Evolutionary conservation across 2,888 invertebrate genomes (phyloP), one percentile per base, ranked within the genome.

Genomic region (Mallateleia sp.): DNA sequence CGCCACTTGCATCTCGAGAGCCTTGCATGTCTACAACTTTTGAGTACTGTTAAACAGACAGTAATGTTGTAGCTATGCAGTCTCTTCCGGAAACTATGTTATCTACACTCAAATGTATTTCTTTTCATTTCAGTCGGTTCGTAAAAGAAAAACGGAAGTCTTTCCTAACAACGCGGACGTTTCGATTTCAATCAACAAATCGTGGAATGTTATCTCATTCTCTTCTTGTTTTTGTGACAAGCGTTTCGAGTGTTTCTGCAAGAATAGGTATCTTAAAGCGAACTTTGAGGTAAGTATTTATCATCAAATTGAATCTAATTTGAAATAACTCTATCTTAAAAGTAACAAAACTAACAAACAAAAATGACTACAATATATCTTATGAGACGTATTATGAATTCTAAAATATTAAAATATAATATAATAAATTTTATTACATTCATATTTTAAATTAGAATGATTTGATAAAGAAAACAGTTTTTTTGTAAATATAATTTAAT

Each of bases 41-140:
- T 80, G 87, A 87, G 83, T 79, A 69, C 78, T 87, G 79, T 87
- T 87, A 67, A 83, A 75, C 83, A 87, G 87, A 82, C 64, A 69
- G 83, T 79, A 82, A 82, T 83, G 60, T 86, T 86, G 79, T 69
- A 78, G 54, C 52, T 71, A 67, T 60, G 84, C 18, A 60, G 74
- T 74, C 42, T 67, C 34, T 28, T 67, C 34, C 20, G 15, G 62
- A 56, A 60, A 45, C 69, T 71, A 34, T 20, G 62, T 64, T 71
- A 72, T 79, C 67, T 67, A 45, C 24, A 47, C 60, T 42, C 24
- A 15, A 67, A 9, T 50, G 54, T 71, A 52, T 52, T 74, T 72
- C 72, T 74, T 81, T 54, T 72, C 18, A 81, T 42, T 69, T 52
- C 25, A 38, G 25, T 42, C 25, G 4, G 18, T 9, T 8, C 25